phyloP scores from a whole-genome alignment of 2,113 vertebrate species.

The Datnioides undecimradiatus region DNA sequence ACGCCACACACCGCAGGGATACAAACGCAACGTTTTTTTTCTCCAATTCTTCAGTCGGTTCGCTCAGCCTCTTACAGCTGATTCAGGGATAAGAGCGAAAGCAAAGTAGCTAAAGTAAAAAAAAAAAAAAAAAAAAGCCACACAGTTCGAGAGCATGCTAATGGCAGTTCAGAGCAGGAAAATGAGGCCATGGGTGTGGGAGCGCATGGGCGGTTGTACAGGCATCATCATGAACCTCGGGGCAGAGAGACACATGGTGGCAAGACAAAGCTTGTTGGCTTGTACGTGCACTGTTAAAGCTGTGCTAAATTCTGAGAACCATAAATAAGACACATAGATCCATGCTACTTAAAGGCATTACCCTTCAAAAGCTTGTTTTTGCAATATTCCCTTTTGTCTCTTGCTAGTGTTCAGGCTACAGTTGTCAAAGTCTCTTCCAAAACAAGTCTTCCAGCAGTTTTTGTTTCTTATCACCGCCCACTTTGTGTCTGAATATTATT shows the following conservation, averaged over 20 bases:
- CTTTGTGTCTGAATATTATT: conserved; percentile 25
- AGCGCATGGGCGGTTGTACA: conserved; percentile 33
- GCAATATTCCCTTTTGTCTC: conserved; percentile 8
- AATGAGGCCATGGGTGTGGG: conserved; percentile 57
- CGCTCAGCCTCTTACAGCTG: not conserved
- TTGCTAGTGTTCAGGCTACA: conserved; percentile 4
- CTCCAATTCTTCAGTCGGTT: not conserved
- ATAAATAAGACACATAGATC: not conserved
- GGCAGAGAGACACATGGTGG: conserved; percentile 58
- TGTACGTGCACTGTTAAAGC: not conserved
- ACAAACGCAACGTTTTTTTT: not conserved
- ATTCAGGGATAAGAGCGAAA: conserved; percentile 14
- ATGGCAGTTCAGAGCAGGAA: conserved; percentile 15
- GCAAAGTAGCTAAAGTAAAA: conserved; percentile 13
- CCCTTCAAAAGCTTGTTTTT: conserved; percentile 9
- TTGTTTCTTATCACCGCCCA: conserved; percentile 15
- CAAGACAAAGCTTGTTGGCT: conserved; percentile 60
- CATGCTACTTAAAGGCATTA: not conserved
- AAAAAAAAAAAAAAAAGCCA: no score
- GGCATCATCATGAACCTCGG: conserved; percentile 29
- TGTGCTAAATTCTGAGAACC: conserved; percentile 3
- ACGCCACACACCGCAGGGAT: not conserved
- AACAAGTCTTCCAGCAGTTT: conserved; percentile 27
- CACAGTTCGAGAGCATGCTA: conserved; percentile 11
- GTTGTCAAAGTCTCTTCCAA: conserved; percentile 10